A percentile compares a stretch with the other conserved stretches of the same genome.
Evolutionary conservation across 2,797 vertebrate genomes (phyloP).

Genomic region (Lithobates sylvaticus): DNA sequence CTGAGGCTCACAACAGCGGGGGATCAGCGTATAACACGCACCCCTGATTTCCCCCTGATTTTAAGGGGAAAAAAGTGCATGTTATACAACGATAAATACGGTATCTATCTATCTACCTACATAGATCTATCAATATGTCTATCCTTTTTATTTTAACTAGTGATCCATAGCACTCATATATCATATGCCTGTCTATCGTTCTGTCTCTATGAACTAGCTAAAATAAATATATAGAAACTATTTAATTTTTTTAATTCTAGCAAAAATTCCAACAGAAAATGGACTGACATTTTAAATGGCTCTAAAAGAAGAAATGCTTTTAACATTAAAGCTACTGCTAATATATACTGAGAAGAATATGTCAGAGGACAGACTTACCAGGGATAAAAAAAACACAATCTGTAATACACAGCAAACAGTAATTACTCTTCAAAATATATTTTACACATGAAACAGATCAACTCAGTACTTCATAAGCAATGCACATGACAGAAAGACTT

Average conservation of each 20-base stretch:
- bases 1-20: no score
- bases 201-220: no score
- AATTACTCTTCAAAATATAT: conserved; percentile 36
- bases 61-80: no score
- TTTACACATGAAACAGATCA: conserved; percentile 24
- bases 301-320: conserved; percentile 1
- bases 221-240: no score
- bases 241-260: not conserved
- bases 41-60: no score
- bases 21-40: no score
- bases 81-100: no score
- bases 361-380: conserved; percentile 3
- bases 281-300: not conserved
- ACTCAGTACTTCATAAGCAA: conserved; percentile 25
- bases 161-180: no score
- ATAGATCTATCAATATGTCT: no score
- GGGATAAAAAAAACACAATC: conserved; percentile 26
- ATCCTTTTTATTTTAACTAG: no score
- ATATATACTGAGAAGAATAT: conserved; percentile 14
- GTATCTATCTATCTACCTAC: no score
- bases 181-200: no score
- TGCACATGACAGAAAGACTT: not conserved
- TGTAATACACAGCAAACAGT: conserved; percentile 23
- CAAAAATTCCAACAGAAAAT: conserved; percentile 6
- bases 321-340: conserved; percentile 15